A percentile compares a stretch with the other conserved stretches of the same genome.
phyloP scores from a whole-genome alignment of 2,797 vertebrate species.

The Cephalopachus bancanus region DNA sequence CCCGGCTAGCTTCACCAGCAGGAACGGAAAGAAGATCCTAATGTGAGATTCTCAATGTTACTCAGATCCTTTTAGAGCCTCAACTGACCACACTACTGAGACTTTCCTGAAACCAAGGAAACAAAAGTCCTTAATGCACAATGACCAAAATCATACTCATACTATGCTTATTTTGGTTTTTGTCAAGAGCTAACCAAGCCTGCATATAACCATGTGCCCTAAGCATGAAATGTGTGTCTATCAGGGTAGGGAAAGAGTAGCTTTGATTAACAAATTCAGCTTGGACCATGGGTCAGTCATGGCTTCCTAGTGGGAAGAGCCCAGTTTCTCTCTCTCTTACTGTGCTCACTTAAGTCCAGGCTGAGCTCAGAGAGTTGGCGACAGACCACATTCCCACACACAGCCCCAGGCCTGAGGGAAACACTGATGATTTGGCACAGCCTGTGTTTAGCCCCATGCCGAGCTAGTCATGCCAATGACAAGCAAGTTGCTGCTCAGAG shows the following conservation, averaged over 20 bases:
- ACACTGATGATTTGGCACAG: not conserved
- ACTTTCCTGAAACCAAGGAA: not conserved
- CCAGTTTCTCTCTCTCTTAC: not conserved
- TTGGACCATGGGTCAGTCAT: not conserved
- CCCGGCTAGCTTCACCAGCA: not conserved
- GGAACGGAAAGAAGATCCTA: not conserved
- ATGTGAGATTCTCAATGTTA: not conserved
- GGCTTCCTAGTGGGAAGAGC: not conserved
- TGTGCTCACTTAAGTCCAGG: not conserved
- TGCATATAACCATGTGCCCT: not conserved
- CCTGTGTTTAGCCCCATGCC: rapidly evolving
- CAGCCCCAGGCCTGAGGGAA: not conserved
- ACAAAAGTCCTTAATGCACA: not conserved
- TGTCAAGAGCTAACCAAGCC: not conserved
- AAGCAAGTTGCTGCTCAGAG: not conserved
- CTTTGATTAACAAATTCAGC: not conserved
- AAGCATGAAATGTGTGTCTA: not conserved
- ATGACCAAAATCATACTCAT: not conserved
- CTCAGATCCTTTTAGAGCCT: not conserved
- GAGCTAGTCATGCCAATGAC: not conserved
- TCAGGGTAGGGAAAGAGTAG: not conserved
- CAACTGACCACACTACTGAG: not conserved
- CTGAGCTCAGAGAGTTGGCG: not conserved
- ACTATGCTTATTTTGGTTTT: not conserved
- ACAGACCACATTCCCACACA: not conserved